Evolutionary conservation across 2,797 vertebrate species (phyloP).

Genomic region (Ptychobarbus kaznakovi): DNA sequence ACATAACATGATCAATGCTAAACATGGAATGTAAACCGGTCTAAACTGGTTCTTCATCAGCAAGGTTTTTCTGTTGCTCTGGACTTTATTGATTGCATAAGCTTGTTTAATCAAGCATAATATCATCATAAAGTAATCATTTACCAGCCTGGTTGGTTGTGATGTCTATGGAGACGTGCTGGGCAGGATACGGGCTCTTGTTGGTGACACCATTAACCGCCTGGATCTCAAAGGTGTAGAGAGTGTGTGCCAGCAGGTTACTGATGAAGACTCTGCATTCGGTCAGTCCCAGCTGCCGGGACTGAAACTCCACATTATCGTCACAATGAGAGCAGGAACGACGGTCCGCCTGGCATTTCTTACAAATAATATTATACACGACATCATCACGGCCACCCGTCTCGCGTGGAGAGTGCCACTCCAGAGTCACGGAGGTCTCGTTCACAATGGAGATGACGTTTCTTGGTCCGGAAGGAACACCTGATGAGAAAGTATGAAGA

Average conservation of each 20-base stretch:
- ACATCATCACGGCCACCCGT: constrained; percentile 91
- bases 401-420: constrained; percentile 95
- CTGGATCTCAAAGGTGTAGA: constrained; percentile 97
- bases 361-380: constrained; percentile 98
- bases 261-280: constrained; percentile 95
- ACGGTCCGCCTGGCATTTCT: constrained; percentile 90
- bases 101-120: constrained; percentile 7
- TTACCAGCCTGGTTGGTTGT: constrained; percentile 98
- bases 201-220: constrained; percentile 94
- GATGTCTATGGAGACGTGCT: constrained; percentile 96
- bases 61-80: neutral
- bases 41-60: neutral
- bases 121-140: constrained; percentile 43
- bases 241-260: constrained; percentile 93
- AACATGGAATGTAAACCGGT: neutral
- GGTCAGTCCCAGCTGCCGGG: constrained; percentile 90
- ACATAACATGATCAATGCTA: neutral
- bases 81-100: neutral
- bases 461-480: constrained; percentile 93
- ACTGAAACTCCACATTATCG: constrained; percentile 95
- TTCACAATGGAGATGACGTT: constrained; percentile 98
- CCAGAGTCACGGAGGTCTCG: constrained; percentile 95
- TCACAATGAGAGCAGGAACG: constrained; percentile 95
- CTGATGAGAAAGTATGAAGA: constrained; percentile 68
- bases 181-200: constrained; percentile 94